phyloP scores from a whole-genome alignment of 2,888 invertebrate genomes.

The Trissoscelio sp. region DNA sequence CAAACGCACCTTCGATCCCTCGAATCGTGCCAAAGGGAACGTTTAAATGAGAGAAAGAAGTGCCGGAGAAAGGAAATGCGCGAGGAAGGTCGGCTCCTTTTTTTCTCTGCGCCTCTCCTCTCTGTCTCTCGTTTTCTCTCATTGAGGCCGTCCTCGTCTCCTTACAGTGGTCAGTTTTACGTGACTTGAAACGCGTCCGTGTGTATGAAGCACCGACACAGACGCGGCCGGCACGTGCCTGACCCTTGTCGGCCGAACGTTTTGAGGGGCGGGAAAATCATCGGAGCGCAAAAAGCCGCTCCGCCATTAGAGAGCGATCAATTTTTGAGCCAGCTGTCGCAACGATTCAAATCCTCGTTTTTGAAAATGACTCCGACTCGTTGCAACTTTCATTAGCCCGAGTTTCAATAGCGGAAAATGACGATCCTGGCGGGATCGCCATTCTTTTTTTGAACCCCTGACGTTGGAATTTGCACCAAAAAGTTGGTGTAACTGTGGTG shows the following conservation, averaged over 20 bases:
- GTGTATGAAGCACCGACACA: constrained; percentile 44
- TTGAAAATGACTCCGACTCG: constrained; percentile 45
- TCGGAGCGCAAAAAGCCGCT: constrained; percentile 68
- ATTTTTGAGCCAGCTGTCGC: constrained; percentile 68
- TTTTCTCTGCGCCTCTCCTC: neutral
- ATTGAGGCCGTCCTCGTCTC: neutral
- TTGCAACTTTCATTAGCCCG: constrained; percentile 34
- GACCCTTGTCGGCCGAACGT: constrained; percentile 60
- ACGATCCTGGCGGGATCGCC: neutral
- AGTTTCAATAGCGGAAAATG: constrained; percentile 33
- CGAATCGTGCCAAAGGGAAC: constrained; percentile 57
- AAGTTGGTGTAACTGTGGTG: too few species aligned
- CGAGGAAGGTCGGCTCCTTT: constrained; percentile 24
- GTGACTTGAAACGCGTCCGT: constrained; percentile 51
- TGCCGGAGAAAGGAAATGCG: constrained; percentile 53
- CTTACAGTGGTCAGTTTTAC: constrained; percentile 65
- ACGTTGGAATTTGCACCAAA: too few species aligned
- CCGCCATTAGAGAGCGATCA: constrained; percentile 66
- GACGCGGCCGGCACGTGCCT: constrained; percentile 60
- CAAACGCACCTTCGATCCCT: constrained; percentile 68
- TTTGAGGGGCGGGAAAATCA: constrained; percentile 67
- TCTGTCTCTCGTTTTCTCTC: neutral
- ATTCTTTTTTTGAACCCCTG: neutral
- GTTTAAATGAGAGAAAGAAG: constrained; percentile 59
- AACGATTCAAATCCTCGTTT: constrained; percentile 52